A percentile compares a stretch with the other conserved stretches of the same genome.
Evolutionary conservation across 2,888 invertebrate species (phyloP).

Genomic region (Eupithecia centaureata): DNA sequence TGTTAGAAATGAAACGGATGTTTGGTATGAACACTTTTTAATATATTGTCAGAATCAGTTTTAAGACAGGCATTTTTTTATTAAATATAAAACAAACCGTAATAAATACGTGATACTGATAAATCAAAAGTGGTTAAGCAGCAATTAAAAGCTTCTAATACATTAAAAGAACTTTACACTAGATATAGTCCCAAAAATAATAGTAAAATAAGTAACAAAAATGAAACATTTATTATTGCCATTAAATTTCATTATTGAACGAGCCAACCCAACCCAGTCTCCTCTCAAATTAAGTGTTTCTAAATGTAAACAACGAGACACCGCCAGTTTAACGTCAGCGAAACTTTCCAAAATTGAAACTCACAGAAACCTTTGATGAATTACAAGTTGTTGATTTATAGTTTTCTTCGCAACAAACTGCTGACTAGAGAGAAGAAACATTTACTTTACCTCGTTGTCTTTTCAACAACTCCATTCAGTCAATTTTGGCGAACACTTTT

Average conservation of each 20-base stretch:
- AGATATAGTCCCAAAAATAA: neutral
- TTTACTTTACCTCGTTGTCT: neutral
- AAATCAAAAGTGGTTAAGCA: neutral
- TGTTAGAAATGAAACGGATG: neutral
- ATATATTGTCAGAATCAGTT: neutral
- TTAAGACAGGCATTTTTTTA: neutral
- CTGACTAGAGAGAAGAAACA: neutral
- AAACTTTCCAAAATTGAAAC: conserved; percentile 12
- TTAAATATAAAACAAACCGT: neutral
- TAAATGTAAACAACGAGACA: conserved; percentile 8
- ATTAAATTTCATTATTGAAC: neutral
- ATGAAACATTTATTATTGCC: neutral
- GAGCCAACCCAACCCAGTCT: neutral
- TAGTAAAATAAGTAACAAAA: neutral
- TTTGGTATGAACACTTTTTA: neutral
- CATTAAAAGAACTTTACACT: neutral
- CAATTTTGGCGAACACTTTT: neutral
- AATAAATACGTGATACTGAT: neutral
- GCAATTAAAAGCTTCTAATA: too few relatives aligned
- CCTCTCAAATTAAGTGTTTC: conserved; percentile 13
- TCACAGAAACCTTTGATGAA: conserved; percentile 15
- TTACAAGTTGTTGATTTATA: conserved; percentile 9
- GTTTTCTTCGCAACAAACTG: neutral
- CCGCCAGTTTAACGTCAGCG: neutral
- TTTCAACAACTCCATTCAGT: neutral